phyloP scores from a whole-genome alignment of 2,888 invertebrate species.

The Oligia latruncula region DNA sequence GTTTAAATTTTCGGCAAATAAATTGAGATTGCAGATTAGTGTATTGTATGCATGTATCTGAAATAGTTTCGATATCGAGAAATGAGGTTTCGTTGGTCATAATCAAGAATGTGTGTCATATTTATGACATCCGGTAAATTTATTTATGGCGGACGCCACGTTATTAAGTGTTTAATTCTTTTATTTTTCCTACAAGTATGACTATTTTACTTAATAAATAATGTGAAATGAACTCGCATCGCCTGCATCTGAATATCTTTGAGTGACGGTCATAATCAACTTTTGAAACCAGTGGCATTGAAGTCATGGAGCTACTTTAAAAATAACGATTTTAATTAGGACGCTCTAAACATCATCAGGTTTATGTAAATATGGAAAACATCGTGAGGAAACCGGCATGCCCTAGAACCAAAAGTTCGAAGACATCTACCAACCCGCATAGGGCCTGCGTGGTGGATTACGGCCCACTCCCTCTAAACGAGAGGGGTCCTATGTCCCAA shows the following conservation, averaged over 20 bases:
- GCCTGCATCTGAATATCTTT: no score
- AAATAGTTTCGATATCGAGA: no score
- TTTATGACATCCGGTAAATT: background rate
- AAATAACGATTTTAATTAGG: slow-evolving; percentile 21
- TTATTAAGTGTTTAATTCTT: background rate
- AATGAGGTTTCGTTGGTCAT: background rate
- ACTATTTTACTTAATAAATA: no score
- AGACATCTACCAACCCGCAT: background rate
- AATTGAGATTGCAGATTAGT: no score
- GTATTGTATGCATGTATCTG: no score
- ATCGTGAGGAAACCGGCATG: no score
- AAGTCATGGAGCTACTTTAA: slow-evolving; percentile 19
- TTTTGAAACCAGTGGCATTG: slow-evolving; percentile 26
- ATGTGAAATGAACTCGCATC: background rate
- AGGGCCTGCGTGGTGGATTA: background rate
- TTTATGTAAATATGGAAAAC: no score
- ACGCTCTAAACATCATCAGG: background rate
- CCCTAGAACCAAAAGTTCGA: no score
- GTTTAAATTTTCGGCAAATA: no score
- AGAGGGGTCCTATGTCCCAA: background rate
- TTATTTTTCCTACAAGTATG: background rate
- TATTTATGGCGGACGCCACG: background rate
- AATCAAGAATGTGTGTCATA: background rate
- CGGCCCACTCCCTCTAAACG: background rate
- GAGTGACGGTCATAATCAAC: background rate